Evolutionary conservation across 2,113 vertebrate species (phyloP).

Genomic region (Emydocephalus ijimae): DNA sequence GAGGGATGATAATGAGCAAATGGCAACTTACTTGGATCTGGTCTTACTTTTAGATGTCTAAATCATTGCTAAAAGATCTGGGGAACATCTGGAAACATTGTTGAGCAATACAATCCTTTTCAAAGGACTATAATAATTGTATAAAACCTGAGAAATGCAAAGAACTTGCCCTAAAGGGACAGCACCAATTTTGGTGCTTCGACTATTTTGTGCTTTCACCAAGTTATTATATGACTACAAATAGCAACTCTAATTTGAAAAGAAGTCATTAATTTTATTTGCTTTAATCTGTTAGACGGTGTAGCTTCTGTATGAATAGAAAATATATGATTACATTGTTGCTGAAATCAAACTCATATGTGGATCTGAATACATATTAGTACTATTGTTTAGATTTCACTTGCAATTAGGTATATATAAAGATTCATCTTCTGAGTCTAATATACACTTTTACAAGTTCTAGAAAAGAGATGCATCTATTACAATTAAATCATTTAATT

Average conservation of each 20-base stretch:
- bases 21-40: neutral
- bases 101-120: constrained; percentile 24
- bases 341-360: neutral
- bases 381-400: neutral
- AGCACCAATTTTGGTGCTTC: constrained; percentile 11
- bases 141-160: constrained; percentile 36
- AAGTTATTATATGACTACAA: neutral
- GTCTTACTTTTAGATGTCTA: neutral
- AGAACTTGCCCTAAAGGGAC: constrained; percentile 32
- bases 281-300: neutral
- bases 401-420: neutral
- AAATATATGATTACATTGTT: constrained; percentile 4
- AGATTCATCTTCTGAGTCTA: fast-evolving
- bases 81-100: constrained; percentile 25
- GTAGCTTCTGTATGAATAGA: neutral
- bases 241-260: neutral
- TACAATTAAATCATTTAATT: neutral
- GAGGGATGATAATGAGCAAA: neutral
- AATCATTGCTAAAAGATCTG: constrained; percentile 10
- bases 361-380: neutral
- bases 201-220: constrained; percentile 1
- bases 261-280: neutral
- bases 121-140: neutral
- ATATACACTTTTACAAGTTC: neutral
- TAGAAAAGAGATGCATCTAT: neutral